These are phyloP conservation scores for Pomacea canaliculata DNA, from an alignment of 2,888 invertebrate genomes.

Conservation along the genomic window DNA sequence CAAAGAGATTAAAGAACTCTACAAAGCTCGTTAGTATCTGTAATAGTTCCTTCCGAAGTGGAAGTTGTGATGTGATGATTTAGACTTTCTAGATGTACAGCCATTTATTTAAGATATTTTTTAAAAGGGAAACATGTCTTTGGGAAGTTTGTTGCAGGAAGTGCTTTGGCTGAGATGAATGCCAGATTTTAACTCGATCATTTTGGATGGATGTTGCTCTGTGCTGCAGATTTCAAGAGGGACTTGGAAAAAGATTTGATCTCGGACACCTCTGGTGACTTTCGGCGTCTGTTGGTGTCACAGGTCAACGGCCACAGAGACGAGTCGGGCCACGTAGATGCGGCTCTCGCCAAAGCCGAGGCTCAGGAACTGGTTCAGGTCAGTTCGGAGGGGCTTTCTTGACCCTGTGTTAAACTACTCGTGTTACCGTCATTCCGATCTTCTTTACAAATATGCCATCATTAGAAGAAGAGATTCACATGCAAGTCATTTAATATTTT, in stretches of 20 bases:
- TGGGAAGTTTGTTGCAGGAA: no score
- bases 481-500: no score
- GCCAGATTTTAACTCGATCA: no score
- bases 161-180: no score
- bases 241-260: conserved; percentile 58
- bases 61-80: background rate
- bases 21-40: conserved; percentile 18
- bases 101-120: no score
- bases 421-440: no score
- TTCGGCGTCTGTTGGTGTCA: conserved; percentile 68
- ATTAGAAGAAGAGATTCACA: no score
- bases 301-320: conserved; percentile 50
- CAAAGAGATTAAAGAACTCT: conserved; percentile 13
- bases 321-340: conserved; percentile 41
- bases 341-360: conserved; percentile 50
- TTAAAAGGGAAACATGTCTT: no score
- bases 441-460: no score
- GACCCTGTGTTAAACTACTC: no score
- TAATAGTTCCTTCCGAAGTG: background rate
- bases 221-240: conserved; percentile 44
- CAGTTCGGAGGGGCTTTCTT: background rate
- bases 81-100: background rate
- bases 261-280: conserved; percentile 57
- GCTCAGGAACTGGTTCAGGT: conserved; percentile 55
- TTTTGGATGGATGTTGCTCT: no score